Conservation (phyloP, 2,888 invertebrate species). For the Drosophila vallismaia region DNA sequence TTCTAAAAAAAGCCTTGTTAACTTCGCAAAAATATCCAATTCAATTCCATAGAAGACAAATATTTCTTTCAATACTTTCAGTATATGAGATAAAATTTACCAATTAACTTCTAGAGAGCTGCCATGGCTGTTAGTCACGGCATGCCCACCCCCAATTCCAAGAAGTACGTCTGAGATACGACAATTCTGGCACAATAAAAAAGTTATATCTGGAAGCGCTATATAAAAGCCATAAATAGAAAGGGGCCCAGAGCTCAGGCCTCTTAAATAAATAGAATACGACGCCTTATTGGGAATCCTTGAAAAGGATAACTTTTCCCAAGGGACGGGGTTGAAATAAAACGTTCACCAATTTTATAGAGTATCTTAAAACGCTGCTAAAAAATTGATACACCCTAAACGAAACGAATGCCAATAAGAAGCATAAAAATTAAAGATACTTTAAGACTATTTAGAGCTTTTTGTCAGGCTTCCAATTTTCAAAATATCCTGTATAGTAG, state of each 20-base stretch:
- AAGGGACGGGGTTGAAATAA: slow-evolving; percentile 4
- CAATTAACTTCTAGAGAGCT: slow-evolving; percentile 9
- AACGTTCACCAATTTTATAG: slow-evolving; percentile 13
- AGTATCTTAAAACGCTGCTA: neutral
- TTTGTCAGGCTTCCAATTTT: too few relatives aligned
- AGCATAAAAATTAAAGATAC: too few relatives aligned
- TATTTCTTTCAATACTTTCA: neutral
- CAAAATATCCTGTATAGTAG: too few relatives aligned
- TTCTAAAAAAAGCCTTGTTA: too few relatives aligned
- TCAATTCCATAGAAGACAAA: neutral
- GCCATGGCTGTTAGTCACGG: slow-evolving; percentile 33
- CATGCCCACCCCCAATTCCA: slow-evolving; percentile 18
- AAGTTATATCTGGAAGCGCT: slow-evolving; percentile 31
- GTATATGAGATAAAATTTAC: slow-evolving; percentile 22
- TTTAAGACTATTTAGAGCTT: too few relatives aligned
- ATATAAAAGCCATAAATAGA: slow-evolving; percentile 31
- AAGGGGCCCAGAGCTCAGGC: slow-evolving; percentile 17
- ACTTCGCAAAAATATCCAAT: neutral
- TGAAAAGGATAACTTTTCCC: slow-evolving; percentile 3
- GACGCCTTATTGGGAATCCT: neutral
- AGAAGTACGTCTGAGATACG: slow-evolving; percentile 9
- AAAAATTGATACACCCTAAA: neutral
- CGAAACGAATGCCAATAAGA: neutral
- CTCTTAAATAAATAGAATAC: slow-evolving; percentile 26
- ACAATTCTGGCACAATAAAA: slow-evolving; percentile 28